Base-by-base conservation (phyloP, 2,797 vertebrate genomes). In the Aeoliscus strigatus region DNA sequence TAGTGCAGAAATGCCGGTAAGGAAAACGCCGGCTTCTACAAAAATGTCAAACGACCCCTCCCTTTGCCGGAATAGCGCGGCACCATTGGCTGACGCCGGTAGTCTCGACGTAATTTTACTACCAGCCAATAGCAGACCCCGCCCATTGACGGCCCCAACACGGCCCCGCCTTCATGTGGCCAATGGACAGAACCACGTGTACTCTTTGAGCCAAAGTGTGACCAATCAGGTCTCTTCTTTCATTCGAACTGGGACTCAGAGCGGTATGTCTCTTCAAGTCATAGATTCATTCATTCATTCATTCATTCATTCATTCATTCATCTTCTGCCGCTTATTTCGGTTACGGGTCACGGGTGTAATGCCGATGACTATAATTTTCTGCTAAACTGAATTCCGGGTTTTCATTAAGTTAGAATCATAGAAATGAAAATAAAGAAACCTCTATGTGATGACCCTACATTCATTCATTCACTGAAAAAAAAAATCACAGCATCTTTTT, bases 1-100 rank as follows among this genome's bases (percentile, higher is more conserved):
- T 8, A 3, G 30, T 1, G 29, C 55, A 71, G 60, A 80, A 75
- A 73, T 39, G 73, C 85, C 79, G 81, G 81, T 65, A 15, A 23
- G 2, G 23, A 62, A n/a, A 66, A 47, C 6, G 51, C 47, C 51
- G 14, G 26, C 18, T 44, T 26, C 32, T 76, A 63, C n/a, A 70
- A 75, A 35, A 64, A 60, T 42, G 27, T 3, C 9, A 0, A 1
- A 8, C 34, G 5, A 23, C 9, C 51, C 25, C 81, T 14, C 82
- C 77, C 14, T 32, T 51, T 68, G 13, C 24, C 1, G 13, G 40
- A 75, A 66, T 11, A 9, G 1, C 1, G 0, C 3, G 0, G 25
- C 12, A 8, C 60, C 36, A 81, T 66, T 81, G 78, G 75, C 42
- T 57, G 6, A 3, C 12, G 14, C 1, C 1, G 7, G 1, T 1